Base-by-base conservation (phyloP, 2,888 invertebrate genomes). In the Rhaphigaster nebulosa region DNA sequence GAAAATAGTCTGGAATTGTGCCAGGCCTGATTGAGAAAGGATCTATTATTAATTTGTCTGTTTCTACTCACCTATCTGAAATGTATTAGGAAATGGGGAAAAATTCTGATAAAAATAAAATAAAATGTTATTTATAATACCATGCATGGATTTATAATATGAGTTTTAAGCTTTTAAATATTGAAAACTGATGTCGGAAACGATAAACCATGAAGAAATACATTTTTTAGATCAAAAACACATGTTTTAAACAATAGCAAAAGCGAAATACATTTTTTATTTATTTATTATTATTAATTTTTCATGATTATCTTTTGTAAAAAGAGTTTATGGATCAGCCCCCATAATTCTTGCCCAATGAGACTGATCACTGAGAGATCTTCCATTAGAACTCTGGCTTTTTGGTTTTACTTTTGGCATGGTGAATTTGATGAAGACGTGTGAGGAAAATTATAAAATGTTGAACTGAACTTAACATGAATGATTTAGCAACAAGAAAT, bases 1-100 rank as follows among this genome's bases (percentile, higher is more conserved):
- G 50, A 84, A 84, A 45, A 84, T 26, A 84, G 45, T 15, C 45
- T 84, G 84, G 84, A 84, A 84, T n/a, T 15, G 6, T 84, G 84
- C 84, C 84, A 84, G 84, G n/a, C 45, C 45, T 84, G 84, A 84
- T 84, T 84, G 84, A 45, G 84, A 84, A 80, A n/a, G 84, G 45
- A 84, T 84, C 84, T 84, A 84, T 84, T 26, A 84, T 84, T 84
- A 84, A 84, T 84, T 84, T 45, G 45, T 84, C 84, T 84, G 84
- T 84, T 84, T 84, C 84, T 84, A 84, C 50, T 84, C 45, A 41
- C 45, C n/a, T 84, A 26, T 84, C 84, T 26, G n/a, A 50, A n/a
- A 45, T 84, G 15, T n/a, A 41, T 84, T n/a, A 84, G n/a, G 45
- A 84, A 84, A 45, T n/a, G 15, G 84, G 10, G 4, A 29, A 84